Percentiles rank a stretch among this genome's conserved stretches.
Evolutionary conservation across 2,113 vertebrate species (phyloP).

Genomic region (Thermophis baileyi): DNA sequence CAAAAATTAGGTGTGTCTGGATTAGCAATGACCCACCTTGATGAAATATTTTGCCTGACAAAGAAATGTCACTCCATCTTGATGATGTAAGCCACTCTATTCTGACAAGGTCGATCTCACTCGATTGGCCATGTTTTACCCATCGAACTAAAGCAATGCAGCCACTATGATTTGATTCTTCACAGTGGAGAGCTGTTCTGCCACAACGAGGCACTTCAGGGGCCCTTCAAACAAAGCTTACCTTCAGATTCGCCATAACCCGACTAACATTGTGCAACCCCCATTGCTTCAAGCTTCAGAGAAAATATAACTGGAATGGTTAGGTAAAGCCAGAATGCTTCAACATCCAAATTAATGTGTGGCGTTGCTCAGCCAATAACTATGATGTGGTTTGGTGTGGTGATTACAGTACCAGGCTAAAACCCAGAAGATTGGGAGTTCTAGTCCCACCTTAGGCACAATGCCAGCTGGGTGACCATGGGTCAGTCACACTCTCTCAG

Average conservation of each 20-base stretch:
- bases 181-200: background rate
- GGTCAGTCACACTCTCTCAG: background rate
- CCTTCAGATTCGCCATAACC: background rate
- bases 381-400: background rate
- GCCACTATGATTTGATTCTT: background rate
- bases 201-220: background rate
- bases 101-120: background rate
- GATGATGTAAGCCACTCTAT: background rate
- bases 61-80: background rate
- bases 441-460: background rate
- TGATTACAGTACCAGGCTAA: background rate
- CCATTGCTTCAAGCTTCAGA: background rate
- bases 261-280: background rate
- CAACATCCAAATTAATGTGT: background rate
- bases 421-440: background rate
- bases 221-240: background rate
- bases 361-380: background rate
- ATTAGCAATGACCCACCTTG: background rate
- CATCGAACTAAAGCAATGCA: background rate
- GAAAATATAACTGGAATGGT: background rate
- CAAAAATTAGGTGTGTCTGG: background rate
- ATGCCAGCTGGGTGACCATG: background rate
- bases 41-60: background rate
- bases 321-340: background rate
- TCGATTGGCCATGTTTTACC: background rate